Conservation (phyloP, 1,140 invertebrate species). For the Aphis craccivora region DNA sequence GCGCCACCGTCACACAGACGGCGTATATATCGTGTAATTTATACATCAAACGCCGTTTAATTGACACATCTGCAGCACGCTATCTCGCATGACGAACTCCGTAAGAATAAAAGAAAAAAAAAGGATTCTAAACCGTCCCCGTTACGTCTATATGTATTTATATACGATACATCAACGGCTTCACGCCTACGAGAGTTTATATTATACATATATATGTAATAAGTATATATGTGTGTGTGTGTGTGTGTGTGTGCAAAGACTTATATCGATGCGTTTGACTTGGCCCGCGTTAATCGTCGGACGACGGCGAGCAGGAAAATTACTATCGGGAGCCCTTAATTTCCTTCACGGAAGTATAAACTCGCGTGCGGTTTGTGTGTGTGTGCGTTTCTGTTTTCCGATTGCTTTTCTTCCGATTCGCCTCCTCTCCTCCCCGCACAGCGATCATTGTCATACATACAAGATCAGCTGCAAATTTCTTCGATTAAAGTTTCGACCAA, state of each 20-base stretch:
- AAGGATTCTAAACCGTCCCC: slow-evolving; percentile 2
- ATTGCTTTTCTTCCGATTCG: slow-evolving; percentile 18
- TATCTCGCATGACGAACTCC: slow-evolving; percentile 44
- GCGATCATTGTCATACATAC: not conserved
- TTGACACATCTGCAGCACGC: slow-evolving; percentile 24
- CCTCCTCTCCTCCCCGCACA: no score
- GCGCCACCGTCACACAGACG: not conserved
- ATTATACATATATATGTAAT: no score
- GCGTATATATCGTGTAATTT: not conserved
- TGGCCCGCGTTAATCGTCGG: not conserved
- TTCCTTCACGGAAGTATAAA: not conserved
- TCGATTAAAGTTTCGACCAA: not conserved
- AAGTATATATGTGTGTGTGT: not conserved
- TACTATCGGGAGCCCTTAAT: slow-evolving; percentile 10
- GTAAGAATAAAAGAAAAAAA: not conserved
- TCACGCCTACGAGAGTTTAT: not conserved
- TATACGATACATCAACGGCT: not conserved
- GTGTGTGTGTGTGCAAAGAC: not conserved
- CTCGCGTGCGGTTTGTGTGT: not conserved
- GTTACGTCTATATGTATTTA: no score
- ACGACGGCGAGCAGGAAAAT: not conserved
- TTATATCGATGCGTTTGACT: not conserved
- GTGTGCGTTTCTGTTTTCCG: not conserved
- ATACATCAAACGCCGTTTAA: slow-evolving; percentile 7
- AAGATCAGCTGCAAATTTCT: not conserved